These are phyloP conservation scores for Melanerpes aurifrons DNA, from an alignment of 2,113 vertebrate species.

Conservation along the genomic window DNA sequence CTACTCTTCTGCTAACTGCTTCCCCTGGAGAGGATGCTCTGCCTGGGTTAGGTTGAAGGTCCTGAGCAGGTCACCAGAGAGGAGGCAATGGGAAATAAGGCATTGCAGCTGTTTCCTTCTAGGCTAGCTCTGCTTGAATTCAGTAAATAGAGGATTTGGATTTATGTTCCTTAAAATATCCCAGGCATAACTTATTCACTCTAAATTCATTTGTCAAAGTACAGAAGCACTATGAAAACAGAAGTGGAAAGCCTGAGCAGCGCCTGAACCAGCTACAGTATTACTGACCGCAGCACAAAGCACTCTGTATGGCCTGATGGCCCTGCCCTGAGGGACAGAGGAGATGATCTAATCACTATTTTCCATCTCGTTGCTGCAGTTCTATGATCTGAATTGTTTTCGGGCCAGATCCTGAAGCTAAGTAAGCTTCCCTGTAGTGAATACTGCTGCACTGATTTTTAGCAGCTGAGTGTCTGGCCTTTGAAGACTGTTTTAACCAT, in stretches of 20 bases:
- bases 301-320: neutral
- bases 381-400: conserved; percentile 46
- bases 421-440: neutral
- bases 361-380: conserved; percentile 1
- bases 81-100: neutral
- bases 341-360: conserved; percentile 45
- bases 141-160: conserved; percentile 31
- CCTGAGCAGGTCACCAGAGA: neutral
- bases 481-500: conserved; percentile 28
- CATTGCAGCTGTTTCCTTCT: neutral
- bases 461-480: neutral
- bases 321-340: neutral
- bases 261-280: neutral
- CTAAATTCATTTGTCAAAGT: conserved; percentile 38
- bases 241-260: neutral
- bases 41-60: neutral
- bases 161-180: conserved; percentile 60
- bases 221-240: conserved; percentile 17
- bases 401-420: neutral
- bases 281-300: conserved; percentile 26
- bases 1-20: neutral
- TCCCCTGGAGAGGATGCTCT: neutral
- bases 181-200: conserved; percentile 68
- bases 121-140: neutral
- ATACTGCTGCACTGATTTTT: conserved; percentile 12